Percentiles rank a stretch among this genome's conserved stretches.
Conservation (phyloP, 2,888 invertebrate species). For the Calliphora vomitoria region DNA sequence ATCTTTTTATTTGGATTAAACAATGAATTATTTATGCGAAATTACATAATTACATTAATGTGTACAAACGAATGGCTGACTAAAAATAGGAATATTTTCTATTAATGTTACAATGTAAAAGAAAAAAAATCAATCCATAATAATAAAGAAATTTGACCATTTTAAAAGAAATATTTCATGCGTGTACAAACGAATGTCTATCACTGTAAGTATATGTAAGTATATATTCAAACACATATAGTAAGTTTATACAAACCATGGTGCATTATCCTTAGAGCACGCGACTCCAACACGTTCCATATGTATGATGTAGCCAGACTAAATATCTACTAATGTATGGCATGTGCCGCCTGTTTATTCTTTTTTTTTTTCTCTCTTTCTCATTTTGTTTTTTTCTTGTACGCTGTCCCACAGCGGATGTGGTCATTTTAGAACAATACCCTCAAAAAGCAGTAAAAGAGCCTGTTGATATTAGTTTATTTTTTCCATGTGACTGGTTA, state of each 20-base stretch:
- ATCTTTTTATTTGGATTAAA: too few relatives aligned
- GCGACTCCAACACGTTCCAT: slow-evolving; percentile 69
- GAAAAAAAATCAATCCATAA: too few relatives aligned
- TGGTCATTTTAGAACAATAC: slow-evolving; percentile 72
- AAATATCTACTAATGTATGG: slow-evolving; percentile 64
- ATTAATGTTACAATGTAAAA: too few relatives aligned
- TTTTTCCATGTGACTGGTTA: slow-evolving; percentile 64
- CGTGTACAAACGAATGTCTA: too few relatives aligned
- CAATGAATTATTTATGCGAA: too few relatives aligned
- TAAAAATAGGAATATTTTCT: too few relatives aligned
- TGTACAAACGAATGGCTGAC: too few relatives aligned
- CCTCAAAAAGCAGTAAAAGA: slow-evolving; percentile 56
- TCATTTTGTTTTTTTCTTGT: slow-evolving; percentile 6
- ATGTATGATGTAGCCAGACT: slow-evolving; percentile 67
- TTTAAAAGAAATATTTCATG: too few relatives aligned
- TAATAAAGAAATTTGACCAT: too few relatives aligned
- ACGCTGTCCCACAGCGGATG: slow-evolving; percentile 65
- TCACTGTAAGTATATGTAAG: too few relatives aligned
- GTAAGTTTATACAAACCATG: slow-evolving; percentile 37
- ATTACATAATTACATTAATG: too few relatives aligned
- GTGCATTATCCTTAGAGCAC: slow-evolving; percentile 67
- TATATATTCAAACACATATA: too few relatives aligned
- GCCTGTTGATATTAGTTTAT: slow-evolving; percentile 69
- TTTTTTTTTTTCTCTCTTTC: slow-evolving; percentile 23
- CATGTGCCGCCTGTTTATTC: slow-evolving; percentile 65